Conservation (phyloP, 1,140 invertebrate species). For the Dufourea novaeangliae region DNA sequence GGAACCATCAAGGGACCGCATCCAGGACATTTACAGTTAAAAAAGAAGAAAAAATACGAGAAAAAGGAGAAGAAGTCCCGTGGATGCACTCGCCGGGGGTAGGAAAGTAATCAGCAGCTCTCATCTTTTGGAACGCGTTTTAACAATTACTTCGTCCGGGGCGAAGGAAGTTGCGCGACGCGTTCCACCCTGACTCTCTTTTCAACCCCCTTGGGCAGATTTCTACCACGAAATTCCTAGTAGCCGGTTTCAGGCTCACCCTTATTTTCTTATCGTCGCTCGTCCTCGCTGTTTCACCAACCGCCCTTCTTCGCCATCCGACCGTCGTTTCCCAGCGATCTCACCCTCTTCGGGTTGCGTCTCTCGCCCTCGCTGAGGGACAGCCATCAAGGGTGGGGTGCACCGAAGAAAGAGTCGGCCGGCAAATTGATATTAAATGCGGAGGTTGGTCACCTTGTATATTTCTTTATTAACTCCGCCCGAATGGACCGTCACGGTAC, state of each 20-base stretch:
- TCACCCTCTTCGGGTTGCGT: too few species aligned
- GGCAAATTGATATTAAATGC: slow-evolving; percentile 80
- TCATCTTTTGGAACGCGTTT: slow-evolving; percentile 60
- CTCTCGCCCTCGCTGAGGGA: slow-evolving; percentile 53
- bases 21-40: background rate
- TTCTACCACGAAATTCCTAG: slow-evolving; percentile 66
- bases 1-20: background rate
- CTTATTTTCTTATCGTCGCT: slow-evolving; percentile 66
- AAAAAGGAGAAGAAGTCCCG: background rate
- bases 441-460: slow-evolving; percentile 77
- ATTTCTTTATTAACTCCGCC: slow-evolving; percentile 76
- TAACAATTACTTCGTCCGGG: slow-evolving; percentile 63
- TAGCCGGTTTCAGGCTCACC: slow-evolving; percentile 56
- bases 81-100: background rate
- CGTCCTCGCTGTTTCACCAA: slow-evolving; percentile 47
- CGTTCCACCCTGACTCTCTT: slow-evolving; percentile 58
- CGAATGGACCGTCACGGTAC: slow-evolving; percentile 55
- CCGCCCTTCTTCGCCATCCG: background rate
- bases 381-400: slow-evolving; percentile 56
- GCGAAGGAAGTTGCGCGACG: slow-evolving; percentile 34
- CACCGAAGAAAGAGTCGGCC: slow-evolving; percentile 63
- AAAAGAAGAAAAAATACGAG: background rate
- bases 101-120: slow-evolving; percentile 59
- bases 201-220: slow-evolving; percentile 45
- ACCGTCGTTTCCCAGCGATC: slow-evolving; percentile 47